A percentile compares a stretch with the other conserved stretches of the same genome.
Conservation (phyloP, 1,140 invertebrate genomes). For the Potamilus streckersoni region DNA sequence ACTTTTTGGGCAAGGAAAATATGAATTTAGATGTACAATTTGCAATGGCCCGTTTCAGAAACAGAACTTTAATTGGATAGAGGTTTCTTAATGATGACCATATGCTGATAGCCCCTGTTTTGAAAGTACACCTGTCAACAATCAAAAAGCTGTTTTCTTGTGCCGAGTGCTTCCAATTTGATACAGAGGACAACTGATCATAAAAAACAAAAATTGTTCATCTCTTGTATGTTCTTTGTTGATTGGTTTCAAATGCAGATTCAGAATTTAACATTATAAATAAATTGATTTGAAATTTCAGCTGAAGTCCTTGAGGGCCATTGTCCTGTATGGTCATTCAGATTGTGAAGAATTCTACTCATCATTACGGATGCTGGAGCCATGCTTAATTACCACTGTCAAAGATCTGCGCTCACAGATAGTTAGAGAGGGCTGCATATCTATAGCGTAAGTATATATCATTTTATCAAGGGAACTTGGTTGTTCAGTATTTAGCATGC, state of each 20-base stretch:
- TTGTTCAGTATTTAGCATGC: no score
- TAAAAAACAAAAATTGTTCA: background rate
- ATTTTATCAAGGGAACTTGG: no score
- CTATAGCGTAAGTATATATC: conserved; percentile 77
- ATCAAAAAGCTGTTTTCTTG: background rate
- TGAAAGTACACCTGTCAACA: no score
- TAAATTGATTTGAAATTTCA: conserved; percentile 62
- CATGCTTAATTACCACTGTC: conserved; percentile 84
- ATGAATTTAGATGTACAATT: no score
- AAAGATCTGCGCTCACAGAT: conserved; percentile 93
- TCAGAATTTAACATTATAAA: no score
- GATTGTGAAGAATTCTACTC: conserved; percentile 86
- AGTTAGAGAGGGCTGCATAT: conserved; percentile 94
- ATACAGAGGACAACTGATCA: background rate
- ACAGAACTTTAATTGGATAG: no score
- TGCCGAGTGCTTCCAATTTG: background rate
- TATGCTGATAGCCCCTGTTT: no score
- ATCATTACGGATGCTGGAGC: conserved; percentile 83
- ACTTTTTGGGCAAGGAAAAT: no score
- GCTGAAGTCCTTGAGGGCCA: conserved; percentile 86
- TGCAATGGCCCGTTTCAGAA: no score
- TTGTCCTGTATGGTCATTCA: conserved; percentile 82
- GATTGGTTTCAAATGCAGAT: no score
- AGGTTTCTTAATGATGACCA: no score
- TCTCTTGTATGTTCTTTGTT: no score